A percentile compares a stretch with the other conserved stretches of the same genome.
These are phyloP conservation scores for Dione vanillae DNA, from an alignment of 2,888 invertebrate species.

Conservation along the genomic window DNA sequence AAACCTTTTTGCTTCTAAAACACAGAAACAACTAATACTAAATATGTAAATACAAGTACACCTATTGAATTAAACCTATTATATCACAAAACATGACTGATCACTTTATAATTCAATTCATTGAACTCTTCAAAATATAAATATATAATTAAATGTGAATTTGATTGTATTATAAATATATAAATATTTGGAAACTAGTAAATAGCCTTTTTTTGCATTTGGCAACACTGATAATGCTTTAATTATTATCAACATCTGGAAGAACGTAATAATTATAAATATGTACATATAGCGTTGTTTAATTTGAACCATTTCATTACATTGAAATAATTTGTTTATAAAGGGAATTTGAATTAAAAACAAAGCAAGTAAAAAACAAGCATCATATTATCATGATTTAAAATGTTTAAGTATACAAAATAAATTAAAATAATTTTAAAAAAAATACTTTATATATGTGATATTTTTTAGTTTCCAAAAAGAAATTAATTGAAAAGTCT, in stretches of 20 bases:
- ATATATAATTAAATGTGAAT: slow-evolving; percentile 1
- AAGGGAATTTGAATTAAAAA: too few species aligned
- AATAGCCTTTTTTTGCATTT: slow-evolving; percentile 11
- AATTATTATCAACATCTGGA: slow-evolving; percentile 12
- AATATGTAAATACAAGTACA: slow-evolving; percentile 48
- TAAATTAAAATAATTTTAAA: too few species aligned
- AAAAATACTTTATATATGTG: too few species aligned
- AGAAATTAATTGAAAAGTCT: background rate
- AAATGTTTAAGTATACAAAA: too few species aligned
- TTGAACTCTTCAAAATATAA: slow-evolving; percentile 11
- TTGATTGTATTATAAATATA: slow-evolving; percentile 14
- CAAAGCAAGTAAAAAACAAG: too few species aligned
- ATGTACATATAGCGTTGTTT: background rate
- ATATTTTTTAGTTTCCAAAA: background rate
- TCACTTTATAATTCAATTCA: slow-evolving; percentile 40
- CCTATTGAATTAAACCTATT: slow-evolving; percentile 63
- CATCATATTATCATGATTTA: too few species aligned
- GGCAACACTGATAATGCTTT: slow-evolving; percentile 19
- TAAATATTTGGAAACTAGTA: background rate
- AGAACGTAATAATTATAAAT: background rate
- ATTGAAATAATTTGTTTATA: too few species aligned
- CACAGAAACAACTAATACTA: slow-evolving; percentile 46
- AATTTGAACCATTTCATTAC: too few species aligned
- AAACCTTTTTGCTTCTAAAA: slow-evolving; percentile 39
- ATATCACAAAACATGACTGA: slow-evolving; percentile 78